Conservation (phyloP, 2,113 vertebrate genomes). For the Tachycineta bicolor region DNA sequence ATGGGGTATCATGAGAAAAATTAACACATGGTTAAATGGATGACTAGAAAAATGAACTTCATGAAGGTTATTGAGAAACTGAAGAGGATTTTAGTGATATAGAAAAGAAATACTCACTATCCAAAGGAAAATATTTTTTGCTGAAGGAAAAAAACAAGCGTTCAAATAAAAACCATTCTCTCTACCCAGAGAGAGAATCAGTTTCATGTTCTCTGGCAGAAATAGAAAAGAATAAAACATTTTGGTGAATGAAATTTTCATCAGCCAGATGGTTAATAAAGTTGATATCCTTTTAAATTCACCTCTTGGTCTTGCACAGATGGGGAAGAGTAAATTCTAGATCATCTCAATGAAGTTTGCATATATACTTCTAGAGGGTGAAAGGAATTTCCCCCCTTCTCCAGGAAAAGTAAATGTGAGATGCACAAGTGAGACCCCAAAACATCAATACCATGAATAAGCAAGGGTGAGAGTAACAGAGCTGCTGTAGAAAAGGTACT, state of each 20-base stretch:
- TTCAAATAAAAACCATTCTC: background rate
- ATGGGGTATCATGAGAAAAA: background rate
- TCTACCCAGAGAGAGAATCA: background rate
- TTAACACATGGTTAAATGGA: constrained; percentile 4
- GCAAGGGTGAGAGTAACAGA: background rate
- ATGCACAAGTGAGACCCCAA: background rate
- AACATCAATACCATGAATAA: background rate
- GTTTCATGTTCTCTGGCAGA: background rate
- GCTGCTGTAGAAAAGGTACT: rapidly evolving
- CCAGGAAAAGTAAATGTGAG: background rate
- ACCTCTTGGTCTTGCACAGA: background rate
- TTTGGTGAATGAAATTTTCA: background rate
- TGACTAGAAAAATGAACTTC: background rate
- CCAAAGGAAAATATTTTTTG: background rate
- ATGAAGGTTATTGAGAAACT: background rate
- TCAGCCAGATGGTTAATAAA: background rate
- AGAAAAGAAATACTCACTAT: background rate
- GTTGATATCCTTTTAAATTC: background rate
- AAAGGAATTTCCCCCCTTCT: background rate
- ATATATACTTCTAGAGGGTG: background rate
- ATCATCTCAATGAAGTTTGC: background rate
- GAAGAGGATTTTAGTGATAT: background rate
- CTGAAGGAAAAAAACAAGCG: background rate
- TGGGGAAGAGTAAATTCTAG: constrained; percentile 26
- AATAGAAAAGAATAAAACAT: background rate